Percentiles rank a stretch among this genome's conserved stretches.
phyloP scores from a whole-genome alignment of 2,888 invertebrate genomes.

The Electrophaes corylata region DNA sequence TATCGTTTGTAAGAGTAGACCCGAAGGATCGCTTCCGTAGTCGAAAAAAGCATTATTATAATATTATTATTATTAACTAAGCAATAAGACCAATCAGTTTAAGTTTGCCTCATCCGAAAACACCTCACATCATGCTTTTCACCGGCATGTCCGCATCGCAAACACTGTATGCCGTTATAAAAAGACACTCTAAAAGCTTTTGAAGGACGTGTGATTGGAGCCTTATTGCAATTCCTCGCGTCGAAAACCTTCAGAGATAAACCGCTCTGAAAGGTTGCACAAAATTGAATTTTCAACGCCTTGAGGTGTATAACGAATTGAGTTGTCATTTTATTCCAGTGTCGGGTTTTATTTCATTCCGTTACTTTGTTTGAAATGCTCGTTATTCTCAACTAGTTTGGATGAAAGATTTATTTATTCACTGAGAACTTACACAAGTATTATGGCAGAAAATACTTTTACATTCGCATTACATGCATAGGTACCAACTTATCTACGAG shows the following conservation, averaged over 20 bases:
- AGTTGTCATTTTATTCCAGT: conserved; percentile 31
- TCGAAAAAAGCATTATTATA: too few relatives aligned
- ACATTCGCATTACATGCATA: neutral
- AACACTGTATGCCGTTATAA: conserved; percentile 48
- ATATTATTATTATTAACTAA: too few relatives aligned
- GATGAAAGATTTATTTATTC: neutral
- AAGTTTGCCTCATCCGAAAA: conserved; percentile 14
- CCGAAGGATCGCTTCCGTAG: too few relatives aligned
- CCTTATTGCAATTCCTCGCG: conserved; percentile 68
- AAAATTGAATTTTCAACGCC: conserved; percentile 50
- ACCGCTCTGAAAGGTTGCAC: conserved; percentile 47
- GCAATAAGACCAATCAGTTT: too few relatives aligned
- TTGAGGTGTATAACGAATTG: conserved; percentile 27
- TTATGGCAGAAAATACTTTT: neutral
- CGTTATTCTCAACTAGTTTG: conserved; percentile 11
- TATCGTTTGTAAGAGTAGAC: too few relatives aligned
- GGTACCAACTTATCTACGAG: too few relatives aligned
- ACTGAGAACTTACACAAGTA: neutral
- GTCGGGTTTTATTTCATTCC: conserved; percentile 28
- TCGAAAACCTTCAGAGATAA: conserved; percentile 42
- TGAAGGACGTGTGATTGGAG: conserved; percentile 71
- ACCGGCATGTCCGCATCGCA: conserved; percentile 11
- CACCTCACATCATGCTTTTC: neutral
- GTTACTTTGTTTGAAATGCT: conserved; percentile 22
- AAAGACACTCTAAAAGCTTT: conserved; percentile 61